Evolutionary conservation across 2,113 vertebrate species (phyloP), one percentile per base, ranked within the genome.

Genomic region (Ammodramus savannarum): DNA sequence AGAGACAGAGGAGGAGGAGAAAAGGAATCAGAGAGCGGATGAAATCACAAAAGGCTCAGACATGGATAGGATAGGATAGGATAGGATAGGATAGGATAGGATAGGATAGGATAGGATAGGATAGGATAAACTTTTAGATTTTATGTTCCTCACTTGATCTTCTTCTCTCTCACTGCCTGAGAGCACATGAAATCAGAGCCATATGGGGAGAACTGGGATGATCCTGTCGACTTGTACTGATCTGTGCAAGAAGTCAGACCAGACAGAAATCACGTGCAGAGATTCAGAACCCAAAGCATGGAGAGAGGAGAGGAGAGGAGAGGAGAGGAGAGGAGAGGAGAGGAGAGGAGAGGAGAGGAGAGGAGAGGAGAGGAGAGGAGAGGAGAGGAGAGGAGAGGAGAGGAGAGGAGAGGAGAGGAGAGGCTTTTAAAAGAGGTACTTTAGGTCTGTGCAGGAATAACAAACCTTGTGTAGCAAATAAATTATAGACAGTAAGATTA

Each of bases 171-270:
- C 59, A 54, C 34, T 17, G 23, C 3, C 61, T 58, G 41, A 52
- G 51, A 86, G 68, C 11, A 38, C 17, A 58, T n/a, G 29, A 55
- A 79, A 86, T 16, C 54, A 69, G 51, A 94, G 26, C 9, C 32
- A 52, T 76, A 0, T 14, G 14, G 32, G 29, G 34, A 68, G 23
- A 61, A 57, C 16, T 58, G 32, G 16, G 11, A 68, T 39, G 20
- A 58, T 54, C 0, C 1, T 14, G 15, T 61, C 0, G 0, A 31
- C 59, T 91, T 57, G 43, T 29, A 36, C 58, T 44, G 43, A 59
- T 31, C 39, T 61, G 20, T 76, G 49, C 63, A 66, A 66, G 63
- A 71, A 83, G 38, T 23, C 32, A 62, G 29, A 69, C 6, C 52
- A 77, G 65, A 58, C 29, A 43, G 43, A 68, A 80, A 69, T 55